These are phyloP conservation scores for Ursus arctos DNA, from an alignment of 2,113 vertebrate genomes.

Conservation along the genomic window DNA sequence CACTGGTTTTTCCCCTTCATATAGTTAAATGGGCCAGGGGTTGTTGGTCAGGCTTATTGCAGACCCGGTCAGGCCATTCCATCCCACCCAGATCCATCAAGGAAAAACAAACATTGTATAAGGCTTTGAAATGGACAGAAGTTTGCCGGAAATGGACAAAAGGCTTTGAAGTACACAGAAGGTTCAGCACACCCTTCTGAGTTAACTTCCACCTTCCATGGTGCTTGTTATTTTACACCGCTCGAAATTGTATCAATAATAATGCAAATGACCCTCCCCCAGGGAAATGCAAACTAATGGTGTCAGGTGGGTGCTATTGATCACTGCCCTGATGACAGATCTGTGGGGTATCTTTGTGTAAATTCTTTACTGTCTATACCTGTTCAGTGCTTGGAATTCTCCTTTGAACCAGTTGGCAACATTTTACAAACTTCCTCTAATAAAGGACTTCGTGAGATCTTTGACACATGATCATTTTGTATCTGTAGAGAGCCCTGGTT, in stretches of 20 bases:
- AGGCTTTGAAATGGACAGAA: background rate
- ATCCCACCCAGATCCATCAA: background rate
- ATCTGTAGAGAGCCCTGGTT: background rate
- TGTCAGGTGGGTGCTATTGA: background rate
- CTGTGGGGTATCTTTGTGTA: background rate
- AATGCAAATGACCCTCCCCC: background rate
- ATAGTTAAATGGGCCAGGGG: background rate
- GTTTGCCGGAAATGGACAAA: background rate
- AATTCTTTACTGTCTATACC: background rate
- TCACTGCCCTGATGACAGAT: background rate
- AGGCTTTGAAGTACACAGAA: background rate
- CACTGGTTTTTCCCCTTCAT: background rate
- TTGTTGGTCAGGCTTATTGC: background rate
- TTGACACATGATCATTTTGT: background rate
- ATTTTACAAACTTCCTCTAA: background rate
- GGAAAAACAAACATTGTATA: background rate
- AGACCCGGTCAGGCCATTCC: background rate
- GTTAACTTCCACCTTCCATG: background rate
- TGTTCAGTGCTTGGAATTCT: background rate
- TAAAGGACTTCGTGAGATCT: background rate
- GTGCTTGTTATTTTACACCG: background rate
- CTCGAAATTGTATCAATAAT: background rate
- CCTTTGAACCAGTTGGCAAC: background rate
- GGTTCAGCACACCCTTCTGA: background rate
- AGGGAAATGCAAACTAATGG: background rate